These are phyloP conservation scores for Siderastrea siderea DNA, from an alignment of 92 coral and sea anemone species.

Conservation along the genomic window DNA sequence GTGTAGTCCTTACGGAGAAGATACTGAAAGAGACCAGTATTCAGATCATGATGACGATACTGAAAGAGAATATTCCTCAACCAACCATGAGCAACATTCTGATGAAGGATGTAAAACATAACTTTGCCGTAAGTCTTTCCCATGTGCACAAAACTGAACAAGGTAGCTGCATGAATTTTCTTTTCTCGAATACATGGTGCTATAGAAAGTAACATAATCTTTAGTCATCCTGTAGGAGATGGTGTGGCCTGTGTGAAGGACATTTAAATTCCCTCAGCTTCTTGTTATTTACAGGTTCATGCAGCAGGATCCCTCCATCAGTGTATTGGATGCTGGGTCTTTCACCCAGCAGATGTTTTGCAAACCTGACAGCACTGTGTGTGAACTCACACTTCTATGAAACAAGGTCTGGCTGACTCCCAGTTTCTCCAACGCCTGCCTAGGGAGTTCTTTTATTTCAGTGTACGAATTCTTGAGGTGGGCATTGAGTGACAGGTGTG, in stretches of 20 bases:
- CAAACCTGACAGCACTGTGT: neutral
- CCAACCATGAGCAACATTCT: no score
- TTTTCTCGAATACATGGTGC: conserved; percentile 62
- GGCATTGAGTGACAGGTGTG: conserved; percentile 6
- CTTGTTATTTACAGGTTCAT: neutral
- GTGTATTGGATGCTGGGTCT: neutral
- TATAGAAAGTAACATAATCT: conserved; percentile 51
- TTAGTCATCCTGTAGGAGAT: conserved; percentile 59
- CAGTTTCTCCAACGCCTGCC: neutral
- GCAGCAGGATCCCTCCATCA: neutral
- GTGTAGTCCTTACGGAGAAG: no score
- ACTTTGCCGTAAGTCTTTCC: neutral
- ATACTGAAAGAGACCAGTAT: no score
- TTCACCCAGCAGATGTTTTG: neutral
- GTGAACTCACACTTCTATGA: neutral
- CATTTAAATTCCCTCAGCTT: no score
- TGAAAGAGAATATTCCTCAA: no score
- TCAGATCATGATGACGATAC: no score
- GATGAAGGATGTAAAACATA: no score
- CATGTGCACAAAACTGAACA: conserved; percentile 1
- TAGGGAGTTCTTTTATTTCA: neutral
- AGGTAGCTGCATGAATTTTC: conserved; percentile 70
- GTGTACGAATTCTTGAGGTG: neutral
- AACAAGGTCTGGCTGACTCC: neutral
- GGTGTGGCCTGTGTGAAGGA: no score